Base-by-base conservation (phyloP, 2,797 vertebrate genomes). In the Ptychobarbus kaznakovi region DNA sequence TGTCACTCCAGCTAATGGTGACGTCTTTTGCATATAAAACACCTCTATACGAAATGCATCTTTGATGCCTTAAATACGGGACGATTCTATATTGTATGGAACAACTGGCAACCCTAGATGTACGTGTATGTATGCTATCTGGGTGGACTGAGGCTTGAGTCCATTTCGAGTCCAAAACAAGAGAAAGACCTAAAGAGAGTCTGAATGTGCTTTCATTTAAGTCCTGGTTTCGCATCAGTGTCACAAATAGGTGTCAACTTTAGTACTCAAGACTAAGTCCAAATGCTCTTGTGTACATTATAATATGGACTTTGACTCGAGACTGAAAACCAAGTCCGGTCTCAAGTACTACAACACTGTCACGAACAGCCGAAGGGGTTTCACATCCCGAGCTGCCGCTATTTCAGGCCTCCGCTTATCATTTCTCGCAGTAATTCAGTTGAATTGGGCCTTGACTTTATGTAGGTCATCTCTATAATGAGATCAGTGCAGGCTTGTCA, bases 401-500 rank as follows among this genome's bases (percentile, higher is more conserved):
- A 46, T 61, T 70, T 53, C 79, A 82, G 28, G 81, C 79, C 22
- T 70, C 72, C 70, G 65, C 82, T 85, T 66, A 76, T 69, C 56
- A 53, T 44, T 42, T 66, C 75, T 83, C 8, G 4, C 65, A 72
- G 28, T 66, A 69, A 83, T 86, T 89, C 84, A 70, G 51, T 75
- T 69, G 58, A 79, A 73, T 75, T 77, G 72, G 58, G 11, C 38
- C 74, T 75, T 53, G 53, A 72, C 40, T 61, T 82, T 70, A 82
- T 82, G 86, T 66, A 82, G 74, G 75, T 80, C 63, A 68, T 86
- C 40, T 82, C 69, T 35, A 51, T 84, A 90, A 87, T 69, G 72
- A 88, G 85, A 85, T 75, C 70, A 35, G 68, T 51, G 63, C 58
- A 73, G 70, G 51, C 85, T 83, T 87, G 79, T 87, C 86, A 82